Percentiles rank a stretch among this genome's conserved stretches.
These are phyloP conservation scores for Lamellibrachia luymesi DNA, from an alignment of 1,140 invertebrate genomes.

Conservation along the genomic window DNA sequence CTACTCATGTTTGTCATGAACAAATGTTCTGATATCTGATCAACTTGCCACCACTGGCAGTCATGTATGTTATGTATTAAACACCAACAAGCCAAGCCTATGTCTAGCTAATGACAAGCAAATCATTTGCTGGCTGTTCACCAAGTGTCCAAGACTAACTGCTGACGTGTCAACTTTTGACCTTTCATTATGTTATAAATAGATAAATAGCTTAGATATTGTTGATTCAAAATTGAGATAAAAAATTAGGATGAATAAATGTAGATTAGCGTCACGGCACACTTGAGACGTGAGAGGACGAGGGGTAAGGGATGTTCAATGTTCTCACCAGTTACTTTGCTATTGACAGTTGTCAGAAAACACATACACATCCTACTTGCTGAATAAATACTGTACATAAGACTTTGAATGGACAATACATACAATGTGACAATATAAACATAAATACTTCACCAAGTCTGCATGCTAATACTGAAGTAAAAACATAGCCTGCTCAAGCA, in stretches of 20 bases:
- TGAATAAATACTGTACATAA: background rate
- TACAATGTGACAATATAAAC: background rate
- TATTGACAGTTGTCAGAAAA: background rate
- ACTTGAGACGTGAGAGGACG: background rate
- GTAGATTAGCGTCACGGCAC: background rate
- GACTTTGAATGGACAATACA: conserved; percentile 1
- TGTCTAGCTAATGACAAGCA: background rate
- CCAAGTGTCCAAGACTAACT: no score
- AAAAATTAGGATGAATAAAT: background rate
- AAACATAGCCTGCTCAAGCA: background rate
- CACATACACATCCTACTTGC: background rate
- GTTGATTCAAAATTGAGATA: background rate
- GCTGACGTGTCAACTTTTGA: background rate
- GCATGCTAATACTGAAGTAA: background rate
- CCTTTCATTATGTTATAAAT: background rate
- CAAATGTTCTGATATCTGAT: background rate
- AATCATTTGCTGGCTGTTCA: background rate
- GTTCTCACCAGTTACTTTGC: background rate
- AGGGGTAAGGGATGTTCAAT: background rate
- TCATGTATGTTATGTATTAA: background rate
- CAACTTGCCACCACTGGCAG: background rate
- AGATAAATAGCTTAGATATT: background rate
- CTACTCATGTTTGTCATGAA: no score
- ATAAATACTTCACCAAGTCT: background rate
- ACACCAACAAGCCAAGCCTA: background rate